A percentile compares a stretch with the other conserved stretches of the same genome.
Conservation (phyloP, 2,888 invertebrate genomes). For the Drosophila cracens region DNA sequence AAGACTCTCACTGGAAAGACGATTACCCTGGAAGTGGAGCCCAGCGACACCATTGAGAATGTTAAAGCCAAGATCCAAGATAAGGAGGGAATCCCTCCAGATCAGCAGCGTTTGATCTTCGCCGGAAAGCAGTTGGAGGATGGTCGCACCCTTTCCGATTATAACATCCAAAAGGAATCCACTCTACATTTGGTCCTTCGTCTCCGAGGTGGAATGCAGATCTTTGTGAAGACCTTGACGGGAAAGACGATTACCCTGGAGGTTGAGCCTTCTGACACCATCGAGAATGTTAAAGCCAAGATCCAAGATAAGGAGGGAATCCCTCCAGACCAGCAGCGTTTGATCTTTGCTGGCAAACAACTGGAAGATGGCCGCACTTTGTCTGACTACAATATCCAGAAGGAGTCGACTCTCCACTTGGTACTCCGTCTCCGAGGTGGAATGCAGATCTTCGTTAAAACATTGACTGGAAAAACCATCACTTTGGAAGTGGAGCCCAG, state of each 20-base stretch:
- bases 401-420: slow-evolving; percentile 59
- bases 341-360: slow-evolving; percentile 63
- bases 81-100: slow-evolving; percentile 59
- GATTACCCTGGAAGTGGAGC: slow-evolving; percentile 48
- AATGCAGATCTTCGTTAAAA: slow-evolving; percentile 62
- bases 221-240: slow-evolving; percentile 58
- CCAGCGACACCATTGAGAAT: slow-evolving; percentile 57
- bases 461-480: slow-evolving; percentile 55
- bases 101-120: slow-evolving; percentile 61
- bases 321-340: slow-evolving; percentile 63
- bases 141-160: slow-evolving; percentile 54
- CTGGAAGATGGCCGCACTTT: slow-evolving; percentile 63
- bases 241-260: slow-evolving; percentile 62
- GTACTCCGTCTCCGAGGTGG: slow-evolving; percentile 60
- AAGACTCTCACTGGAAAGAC: slow-evolving; percentile 53
- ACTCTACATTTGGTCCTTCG: slow-evolving; percentile 59
- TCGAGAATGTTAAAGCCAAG: slow-evolving; percentile 63
- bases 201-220: slow-evolving; percentile 62
- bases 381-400: slow-evolving; percentile 60
- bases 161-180: slow-evolving; percentile 61
- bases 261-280: slow-evolving; percentile 53
- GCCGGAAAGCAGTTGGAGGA: slow-evolving; percentile 61
- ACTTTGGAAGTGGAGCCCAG: slow-evolving; percentile 47
- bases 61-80: slow-evolving; percentile 63
- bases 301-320: slow-evolving; percentile 65